Evolutionary conservation across 2,888 invertebrate genomes (phyloP).

Genomic region (Adelognathus sp.): DNA sequence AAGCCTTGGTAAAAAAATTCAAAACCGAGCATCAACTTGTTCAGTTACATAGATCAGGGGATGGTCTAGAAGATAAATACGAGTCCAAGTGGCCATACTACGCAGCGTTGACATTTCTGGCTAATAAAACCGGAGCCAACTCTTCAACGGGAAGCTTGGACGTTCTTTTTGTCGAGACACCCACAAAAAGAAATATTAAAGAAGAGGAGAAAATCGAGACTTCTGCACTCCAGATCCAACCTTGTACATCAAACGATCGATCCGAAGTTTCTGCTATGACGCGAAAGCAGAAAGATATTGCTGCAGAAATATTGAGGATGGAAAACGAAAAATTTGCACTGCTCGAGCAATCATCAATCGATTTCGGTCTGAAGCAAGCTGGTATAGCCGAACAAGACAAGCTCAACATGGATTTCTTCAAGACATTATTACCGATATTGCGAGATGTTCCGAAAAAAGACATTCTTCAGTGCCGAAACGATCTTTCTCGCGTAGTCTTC

Average conservation of each 20-base stretch:
- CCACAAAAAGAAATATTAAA: too few species aligned
- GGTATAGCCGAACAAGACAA: slow-evolving; percentile 5
- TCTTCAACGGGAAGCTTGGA: slow-evolving; percentile 32
- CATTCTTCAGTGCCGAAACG: slow-evolving; percentile 13
- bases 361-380: neutral
- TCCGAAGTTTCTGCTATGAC: too few species aligned
- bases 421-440: slow-evolving; percentile 1
- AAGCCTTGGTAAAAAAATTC: slow-evolving; percentile 21
- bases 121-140: slow-evolving; percentile 7
- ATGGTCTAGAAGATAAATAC: slow-evolving; percentile 15
- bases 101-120: slow-evolving; percentile 8
- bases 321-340: slow-evolving; percentile 10
- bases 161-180: slow-evolving; percentile 10
- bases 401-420: slow-evolving; percentile 21
- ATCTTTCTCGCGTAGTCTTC: slow-evolving; percentile 6
- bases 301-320: slow-evolving; percentile 13
- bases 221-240: too few species aligned
- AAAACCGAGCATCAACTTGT: slow-evolving; percentile 23
- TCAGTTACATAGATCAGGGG: slow-evolving; percentile 31
- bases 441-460: slow-evolving; percentile 6
- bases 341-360: slow-evolving; percentile 5
- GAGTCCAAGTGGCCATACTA: slow-evolving; percentile 27
- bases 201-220: too few species aligned
- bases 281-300: slow-evolving; percentile 1
- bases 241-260: too few species aligned